phyloP scores from a whole-genome alignment of 2,797 vertebrate species.

The Octomys mimax region DNA sequence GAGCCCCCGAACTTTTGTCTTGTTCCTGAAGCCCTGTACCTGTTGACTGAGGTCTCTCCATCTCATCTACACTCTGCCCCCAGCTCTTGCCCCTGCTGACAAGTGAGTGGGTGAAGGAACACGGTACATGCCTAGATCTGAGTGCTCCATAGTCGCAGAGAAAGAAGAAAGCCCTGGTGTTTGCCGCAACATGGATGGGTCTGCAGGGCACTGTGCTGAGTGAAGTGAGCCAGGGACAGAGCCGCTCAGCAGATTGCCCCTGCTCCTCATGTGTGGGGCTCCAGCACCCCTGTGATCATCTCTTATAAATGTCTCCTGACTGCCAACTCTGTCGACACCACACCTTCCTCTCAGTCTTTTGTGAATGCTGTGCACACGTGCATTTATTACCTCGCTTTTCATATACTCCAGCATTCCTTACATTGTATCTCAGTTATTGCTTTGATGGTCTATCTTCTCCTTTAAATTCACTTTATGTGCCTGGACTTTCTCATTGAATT shows the following conservation, averaged over 20 bases:
- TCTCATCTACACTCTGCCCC: too few species aligned
- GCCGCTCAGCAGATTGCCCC: background rate
- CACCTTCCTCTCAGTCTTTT: background rate
- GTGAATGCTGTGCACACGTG: background rate
- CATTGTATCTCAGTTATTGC: background rate
- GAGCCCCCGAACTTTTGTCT: too few species aligned
- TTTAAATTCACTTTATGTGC: background rate
- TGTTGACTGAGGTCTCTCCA: too few species aligned
- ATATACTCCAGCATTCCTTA: background rate
- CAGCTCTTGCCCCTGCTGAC: too few species aligned
- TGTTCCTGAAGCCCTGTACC: too few species aligned
- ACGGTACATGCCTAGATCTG: background rate
- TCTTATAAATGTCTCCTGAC: background rate
- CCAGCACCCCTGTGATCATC: background rate
- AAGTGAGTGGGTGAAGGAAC: background rate
- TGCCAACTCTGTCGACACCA: background rate
- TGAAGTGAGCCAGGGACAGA: background rate
- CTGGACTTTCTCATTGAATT: background rate
- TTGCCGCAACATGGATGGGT: background rate
- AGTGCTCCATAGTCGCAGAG: background rate
- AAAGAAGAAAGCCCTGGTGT: background rate
- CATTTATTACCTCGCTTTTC: background rate
- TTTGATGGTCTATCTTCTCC: background rate
- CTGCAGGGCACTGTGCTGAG: background rate
- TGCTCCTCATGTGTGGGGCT: accelerated